These are phyloP conservation scores for Eupithecia subumbrata DNA, from an alignment of 2,888 invertebrate species.

Conservation along the genomic window DNA sequence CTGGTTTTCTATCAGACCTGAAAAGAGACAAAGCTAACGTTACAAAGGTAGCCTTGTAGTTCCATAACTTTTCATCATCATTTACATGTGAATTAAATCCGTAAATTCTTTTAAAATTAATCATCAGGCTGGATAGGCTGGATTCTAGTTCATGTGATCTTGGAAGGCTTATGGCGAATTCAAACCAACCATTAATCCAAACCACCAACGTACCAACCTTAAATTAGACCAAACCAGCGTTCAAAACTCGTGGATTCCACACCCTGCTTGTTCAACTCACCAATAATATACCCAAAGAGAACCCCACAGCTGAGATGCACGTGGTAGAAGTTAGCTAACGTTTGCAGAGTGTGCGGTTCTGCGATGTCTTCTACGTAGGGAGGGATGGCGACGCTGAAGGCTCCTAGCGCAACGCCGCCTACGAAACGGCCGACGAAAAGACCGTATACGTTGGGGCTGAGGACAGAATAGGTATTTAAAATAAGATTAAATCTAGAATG, in stretches of 20 bases:
- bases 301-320: constrained; percentile 87
- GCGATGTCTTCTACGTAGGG: constrained; percentile 87
- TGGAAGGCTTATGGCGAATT: not conserved
- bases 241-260: not conserved
- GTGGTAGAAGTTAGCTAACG: constrained; percentile 88
- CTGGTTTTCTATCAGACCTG: constrained; percentile 73
- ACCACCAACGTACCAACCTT: not conserved
- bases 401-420: constrained; percentile 86
- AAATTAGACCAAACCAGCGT: not conserved
- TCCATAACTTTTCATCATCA: not conserved
- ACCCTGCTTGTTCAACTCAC: constrained; percentile 57
- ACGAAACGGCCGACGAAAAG: constrained; percentile 83
- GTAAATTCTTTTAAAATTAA: not conserved
- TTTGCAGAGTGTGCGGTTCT: constrained; percentile 84
- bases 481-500: not conserved
- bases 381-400: constrained; percentile 86
- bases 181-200: not conserved
- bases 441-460: constrained; percentile 77
- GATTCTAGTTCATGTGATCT: not conserved
- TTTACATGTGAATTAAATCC: too few relatives aligned
- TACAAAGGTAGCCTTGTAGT: not conserved
- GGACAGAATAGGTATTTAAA: constrained; percentile 24
- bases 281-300: constrained; percentile 84
- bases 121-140: too few relatives aligned
- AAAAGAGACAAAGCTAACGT: constrained; percentile 40